These are phyloP conservation scores for Cetoscarus ocellatus DNA, from an alignment of 2,797 vertebrate genomes.

Conservation along the genomic window DNA sequence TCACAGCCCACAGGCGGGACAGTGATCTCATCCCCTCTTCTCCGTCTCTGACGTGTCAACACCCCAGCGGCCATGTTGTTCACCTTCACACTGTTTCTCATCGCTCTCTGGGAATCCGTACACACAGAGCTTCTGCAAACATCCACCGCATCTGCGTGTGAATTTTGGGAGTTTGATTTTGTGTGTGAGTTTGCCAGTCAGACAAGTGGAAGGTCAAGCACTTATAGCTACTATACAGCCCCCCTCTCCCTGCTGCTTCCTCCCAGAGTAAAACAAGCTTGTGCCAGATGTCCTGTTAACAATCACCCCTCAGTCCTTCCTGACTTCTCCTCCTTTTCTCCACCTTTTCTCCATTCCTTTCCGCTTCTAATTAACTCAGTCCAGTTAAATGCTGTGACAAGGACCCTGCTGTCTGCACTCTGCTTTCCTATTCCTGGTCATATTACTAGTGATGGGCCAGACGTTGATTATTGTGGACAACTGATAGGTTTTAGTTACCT, in stretches of 20 bases:
- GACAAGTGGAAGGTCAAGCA: slow-evolving; percentile 77
- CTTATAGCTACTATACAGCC: slow-evolving; percentile 47
- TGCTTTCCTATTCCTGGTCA: neutral
- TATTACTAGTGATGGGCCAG: too few species aligned
- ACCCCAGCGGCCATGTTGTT: slow-evolving; percentile 67
- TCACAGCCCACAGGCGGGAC: slow-evolving; percentile 57
- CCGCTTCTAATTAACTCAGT: slow-evolving; percentile 72
- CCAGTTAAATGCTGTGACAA: slow-evolving; percentile 65
- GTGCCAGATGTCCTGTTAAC: slow-evolving; percentile 80
- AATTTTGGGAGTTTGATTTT: slow-evolving; percentile 37
- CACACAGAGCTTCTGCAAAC: slow-evolving; percentile 13
- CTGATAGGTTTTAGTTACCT: neutral
- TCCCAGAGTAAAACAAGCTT: slow-evolving; percentile 61
- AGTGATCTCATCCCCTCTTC: slow-evolving; percentile 67
- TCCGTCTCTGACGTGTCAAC: slow-evolving; percentile 61
- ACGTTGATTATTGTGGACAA: too few species aligned
- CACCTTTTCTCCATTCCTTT: slow-evolving; percentile 49
- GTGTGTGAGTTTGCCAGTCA: slow-evolving; percentile 55
- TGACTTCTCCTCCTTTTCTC: slow-evolving; percentile 57
- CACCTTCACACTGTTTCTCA: slow-evolving; percentile 63
- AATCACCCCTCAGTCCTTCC: slow-evolving; percentile 67
- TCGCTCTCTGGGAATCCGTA: slow-evolving; percentile 47
- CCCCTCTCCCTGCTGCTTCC: slow-evolving; percentile 32
- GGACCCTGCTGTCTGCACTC: slow-evolving; percentile 57
- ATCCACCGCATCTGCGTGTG: too few species aligned